These are phyloP conservation scores for Arrhamphus sclerolepis DNA, from an alignment of 2,797 vertebrate species.

Conservation along the genomic window DNA sequence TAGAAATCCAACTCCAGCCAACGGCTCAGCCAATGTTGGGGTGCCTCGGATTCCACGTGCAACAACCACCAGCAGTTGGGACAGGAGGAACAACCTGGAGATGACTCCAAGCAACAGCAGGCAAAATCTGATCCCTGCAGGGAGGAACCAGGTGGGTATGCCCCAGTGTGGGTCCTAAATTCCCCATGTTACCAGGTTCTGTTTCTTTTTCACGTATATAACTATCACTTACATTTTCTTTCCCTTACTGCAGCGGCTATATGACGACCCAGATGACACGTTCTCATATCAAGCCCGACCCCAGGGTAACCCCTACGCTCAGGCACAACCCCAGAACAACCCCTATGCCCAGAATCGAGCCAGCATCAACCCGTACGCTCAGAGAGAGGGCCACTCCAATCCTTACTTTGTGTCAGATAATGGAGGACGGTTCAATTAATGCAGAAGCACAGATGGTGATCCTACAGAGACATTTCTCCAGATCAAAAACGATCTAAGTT, in stretches of 20 bases:
- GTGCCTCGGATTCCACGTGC: slow-evolving; percentile 63
- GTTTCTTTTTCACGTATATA: not conserved
- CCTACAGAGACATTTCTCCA: slow-evolving; percentile 4
- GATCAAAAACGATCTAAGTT: not conserved
- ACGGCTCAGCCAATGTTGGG: not conserved
- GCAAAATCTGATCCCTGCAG: slow-evolving; percentile 30
- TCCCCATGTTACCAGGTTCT: not conserved
- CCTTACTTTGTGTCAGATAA: slow-evolving; percentile 38
- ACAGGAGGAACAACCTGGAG: slow-evolving; percentile 57
- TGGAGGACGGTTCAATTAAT: slow-evolving; percentile 18
- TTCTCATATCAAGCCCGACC: slow-evolving; percentile 7
- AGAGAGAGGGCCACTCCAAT: slow-evolving; percentile 50
- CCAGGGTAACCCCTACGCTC: slow-evolving; percentile 31
- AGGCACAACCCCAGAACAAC: slow-evolving; percentile 20
- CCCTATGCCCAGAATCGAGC: slow-evolving; percentile 13
- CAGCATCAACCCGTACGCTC: slow-evolving; percentile 8
- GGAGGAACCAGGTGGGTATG: slow-evolving; percentile 41
- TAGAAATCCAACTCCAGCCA: not conserved
- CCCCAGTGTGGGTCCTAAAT: not conserved
- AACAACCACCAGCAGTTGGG: slow-evolving; percentile 20
- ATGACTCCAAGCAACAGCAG: slow-evolving; percentile 52
- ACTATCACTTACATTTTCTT: slow-evolving; percentile 4
- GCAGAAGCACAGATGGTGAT: not conserved
- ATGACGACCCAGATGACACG: slow-evolving; percentile 21
- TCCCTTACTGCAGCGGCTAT: slow-evolving; percentile 24